phyloP scores from a whole-genome alignment of 2,888 invertebrate genomes.

The Drosophila fungiperda region DNA sequence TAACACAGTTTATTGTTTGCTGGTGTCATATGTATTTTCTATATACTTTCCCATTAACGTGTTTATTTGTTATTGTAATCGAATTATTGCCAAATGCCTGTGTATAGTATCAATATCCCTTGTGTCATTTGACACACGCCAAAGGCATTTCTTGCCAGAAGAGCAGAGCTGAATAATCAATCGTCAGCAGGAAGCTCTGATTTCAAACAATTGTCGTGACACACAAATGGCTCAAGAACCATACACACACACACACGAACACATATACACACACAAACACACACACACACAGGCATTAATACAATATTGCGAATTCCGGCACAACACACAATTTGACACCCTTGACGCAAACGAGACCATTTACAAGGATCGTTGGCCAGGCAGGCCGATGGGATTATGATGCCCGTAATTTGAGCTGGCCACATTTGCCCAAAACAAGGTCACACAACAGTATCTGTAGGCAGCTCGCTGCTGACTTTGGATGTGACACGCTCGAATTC shows the following conservation, averaged over 20 bases:
- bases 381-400: conserved; percentile 40
- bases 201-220: conserved; percentile 71
- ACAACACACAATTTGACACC: conserved; percentile 67
- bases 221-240: conserved; percentile 39
- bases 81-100: conserved; percentile 20
- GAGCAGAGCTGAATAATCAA: conserved; percentile 17
- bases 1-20: conserved; percentile 8
- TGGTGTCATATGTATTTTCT: conserved; percentile 64
- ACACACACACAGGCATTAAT: conserved; percentile 44
- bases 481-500: conserved; percentile 48
- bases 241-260: conserved; percentile 14
- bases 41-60: background rate
- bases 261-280: background rate
- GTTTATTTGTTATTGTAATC: conserved; percentile 43
- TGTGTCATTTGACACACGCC: conserved; percentile 69
- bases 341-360: conserved; percentile 35
- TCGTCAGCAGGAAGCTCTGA: conserved; percentile 59
- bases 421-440: conserved; percentile 54
- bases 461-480: conserved; percentile 51
- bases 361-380: conserved; percentile 57
- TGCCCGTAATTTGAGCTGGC: conserved; percentile 64
- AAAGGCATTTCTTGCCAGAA: conserved; percentile 45
- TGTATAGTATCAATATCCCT: conserved; percentile 21
- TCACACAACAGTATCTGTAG: conserved; percentile 16
- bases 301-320: conserved; percentile 76